A percentile compares a stretch with the other conserved stretches of the same genome.
phyloP scores from a whole-genome alignment of 2,888 invertebrate genomes.

The Aelia acuminata region DNA sequence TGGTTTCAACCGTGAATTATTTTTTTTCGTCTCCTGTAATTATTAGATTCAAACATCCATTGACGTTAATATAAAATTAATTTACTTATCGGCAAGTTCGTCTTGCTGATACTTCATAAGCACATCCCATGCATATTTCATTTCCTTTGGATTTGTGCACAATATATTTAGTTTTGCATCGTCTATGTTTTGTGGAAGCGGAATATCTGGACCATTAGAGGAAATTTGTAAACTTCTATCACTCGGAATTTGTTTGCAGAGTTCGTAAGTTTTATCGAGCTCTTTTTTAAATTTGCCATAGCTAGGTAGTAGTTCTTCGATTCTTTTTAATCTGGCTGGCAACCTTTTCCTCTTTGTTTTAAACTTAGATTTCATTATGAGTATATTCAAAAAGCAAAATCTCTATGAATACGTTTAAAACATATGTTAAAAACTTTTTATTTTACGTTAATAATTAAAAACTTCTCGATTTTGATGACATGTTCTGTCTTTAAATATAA shows the following conservation, averaged over 20 bases:
- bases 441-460: neutral
- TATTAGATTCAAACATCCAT: neutral
- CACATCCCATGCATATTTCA: conserved; percentile 26
- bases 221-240: neutral
- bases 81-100: neutral
- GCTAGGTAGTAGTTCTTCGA: neutral
- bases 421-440: conserved; percentile 9
- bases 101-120: conserved; percentile 12
- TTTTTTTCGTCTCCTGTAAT: too few species aligned
- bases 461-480: neutral
- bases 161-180: neutral
- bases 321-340: neutral
- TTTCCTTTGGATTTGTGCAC: conserved; percentile 22
- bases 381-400: neutral
- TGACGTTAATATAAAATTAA: neutral
- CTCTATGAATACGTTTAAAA: neutral
- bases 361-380: neutral
- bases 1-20: too few species aligned
- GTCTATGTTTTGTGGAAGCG: neutral
- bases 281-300: neutral
- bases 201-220: conserved; percentile 6
- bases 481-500: too few species aligned
- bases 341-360: neutral
- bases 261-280: neutral
- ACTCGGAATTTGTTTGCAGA: neutral